These are phyloP conservation scores for Cyclura pinguis DNA, from an alignment of 2,797 vertebrate genomes.

Conservation along the genomic window DNA sequence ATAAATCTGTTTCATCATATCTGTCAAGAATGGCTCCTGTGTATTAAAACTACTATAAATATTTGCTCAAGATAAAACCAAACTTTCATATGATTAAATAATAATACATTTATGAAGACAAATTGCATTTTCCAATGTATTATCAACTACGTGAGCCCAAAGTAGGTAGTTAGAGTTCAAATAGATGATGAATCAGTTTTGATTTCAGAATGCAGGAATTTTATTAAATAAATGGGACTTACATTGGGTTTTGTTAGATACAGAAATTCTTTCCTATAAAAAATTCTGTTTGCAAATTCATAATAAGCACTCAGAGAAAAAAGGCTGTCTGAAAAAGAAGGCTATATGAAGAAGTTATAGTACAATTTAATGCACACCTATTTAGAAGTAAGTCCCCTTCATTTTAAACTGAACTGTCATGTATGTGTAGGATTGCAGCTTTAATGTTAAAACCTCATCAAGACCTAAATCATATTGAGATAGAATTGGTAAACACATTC, in stretches of 20 bases:
- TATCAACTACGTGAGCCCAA: slow-evolving; percentile 78
- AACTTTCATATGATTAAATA: slow-evolving; percentile 86
- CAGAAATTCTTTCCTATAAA: slow-evolving; percentile 73
- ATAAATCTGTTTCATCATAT: slow-evolving; percentile 92
- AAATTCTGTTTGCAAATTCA: slow-evolving; percentile 70
- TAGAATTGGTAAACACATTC: not conserved
- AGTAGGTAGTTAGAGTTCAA: slow-evolving; percentile 81
- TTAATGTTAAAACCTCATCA: slow-evolving; percentile 38
- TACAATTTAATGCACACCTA: not conserved
- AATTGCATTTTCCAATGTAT: slow-evolving; percentile 82
- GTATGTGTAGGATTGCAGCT: not conserved
- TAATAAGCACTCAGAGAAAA: slow-evolving; percentile 45
- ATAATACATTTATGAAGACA: slow-evolving; percentile 86
- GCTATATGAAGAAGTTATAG: slow-evolving; percentile 1
- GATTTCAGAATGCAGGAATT: slow-evolving; percentile 78
- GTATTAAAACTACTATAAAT: slow-evolving; percentile 94
- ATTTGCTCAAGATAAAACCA: slow-evolving; percentile 86
- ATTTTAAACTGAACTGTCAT: not conserved
- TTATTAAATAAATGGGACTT: slow-evolving; percentile 81
- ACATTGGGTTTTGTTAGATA: slow-evolving; percentile 73
- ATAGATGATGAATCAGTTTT: slow-evolving; percentile 80
- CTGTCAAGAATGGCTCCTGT: slow-evolving; percentile 85
- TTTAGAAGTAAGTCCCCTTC: not conserved
- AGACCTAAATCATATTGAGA: not conserved
- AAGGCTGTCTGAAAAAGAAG: not conserved